phyloP scores from a whole-genome alignment of 2,113 vertebrate genomes.

The Anthoscopus minutus region DNA sequence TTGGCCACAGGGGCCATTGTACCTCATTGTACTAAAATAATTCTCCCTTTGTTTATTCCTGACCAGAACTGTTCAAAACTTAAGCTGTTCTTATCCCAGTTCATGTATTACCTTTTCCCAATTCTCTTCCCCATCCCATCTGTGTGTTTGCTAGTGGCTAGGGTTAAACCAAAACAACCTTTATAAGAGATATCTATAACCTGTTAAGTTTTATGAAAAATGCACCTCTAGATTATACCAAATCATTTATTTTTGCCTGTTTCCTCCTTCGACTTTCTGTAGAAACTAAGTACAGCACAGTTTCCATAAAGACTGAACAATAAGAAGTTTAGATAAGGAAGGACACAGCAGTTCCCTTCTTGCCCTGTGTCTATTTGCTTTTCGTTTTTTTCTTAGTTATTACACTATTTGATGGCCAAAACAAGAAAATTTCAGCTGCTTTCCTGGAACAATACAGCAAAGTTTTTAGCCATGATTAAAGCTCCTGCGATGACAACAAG shows the following conservation, averaged over 20 bases:
- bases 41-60: background rate
- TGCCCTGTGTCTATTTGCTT: background rate
- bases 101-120: background rate
- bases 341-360: background rate
- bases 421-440: background rate
- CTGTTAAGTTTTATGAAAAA: background rate
- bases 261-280: background rate
- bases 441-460: background rate
- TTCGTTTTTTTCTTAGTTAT: background rate
- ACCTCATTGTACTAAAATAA: background rate
- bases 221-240: background rate
- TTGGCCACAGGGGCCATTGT: background rate
- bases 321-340: background rate
- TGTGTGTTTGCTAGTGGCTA: background rate
- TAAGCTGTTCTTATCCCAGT: background rate
- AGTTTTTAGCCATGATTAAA: accelerated
- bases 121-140: background rate
- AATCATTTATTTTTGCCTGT: background rate
- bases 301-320: background rate
- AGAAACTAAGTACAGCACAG: background rate
- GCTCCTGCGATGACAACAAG: background rate
- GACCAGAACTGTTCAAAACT: background rate
- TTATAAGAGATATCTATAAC: background rate
- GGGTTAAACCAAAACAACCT: background rate
- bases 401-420: background rate